Base-by-base conservation (phyloP, 1,140 invertebrate genomes). In the Atta texana region DNA sequence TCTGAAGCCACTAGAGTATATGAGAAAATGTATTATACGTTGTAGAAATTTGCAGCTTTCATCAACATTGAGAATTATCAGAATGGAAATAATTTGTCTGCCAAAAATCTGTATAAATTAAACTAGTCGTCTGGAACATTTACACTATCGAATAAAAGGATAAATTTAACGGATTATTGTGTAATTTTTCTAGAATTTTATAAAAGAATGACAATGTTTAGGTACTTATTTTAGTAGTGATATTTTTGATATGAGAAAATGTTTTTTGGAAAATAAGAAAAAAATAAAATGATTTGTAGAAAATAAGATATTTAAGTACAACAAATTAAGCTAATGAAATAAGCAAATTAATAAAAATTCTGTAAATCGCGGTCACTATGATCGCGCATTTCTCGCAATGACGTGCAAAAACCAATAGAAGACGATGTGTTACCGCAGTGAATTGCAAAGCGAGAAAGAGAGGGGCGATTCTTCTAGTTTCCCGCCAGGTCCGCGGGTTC, bases 1-100 rank as follows among this genome's bases (percentile, higher is more conserved):
- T 84, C 80, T 89, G 68, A 72, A 82, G 72, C 85, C 80, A 57
- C 81, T 88, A 59, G 77, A 87, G 86, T 87, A 78, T 86, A 84
- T 14, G 51, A 90, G 89, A 89, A 90, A 89, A 87, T 89, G 76
- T 66, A 64, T 63, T 72, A 61, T 55, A 80, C 55, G 39, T 31
- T 44, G 69, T 69, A 63, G 87, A 89, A 84, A 75, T 84, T 84
- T 57, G 66, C 66, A 66, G 64, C 21, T 80, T 68, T 24, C 61
- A 51, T 53, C 44, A 66, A 44, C 5, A 34, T 76, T 18, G n/a
- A 39, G 34, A 44, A 71, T 72, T 72, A 44, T 39, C 18, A 53
- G 64, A 69, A 71, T 34, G 5, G 14, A 63, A 74, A 75, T 28
- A 49, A 51, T 75, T 51, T 61, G 39, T 68, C 24, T 21, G 24